A percentile compares a stretch with the other conserved stretches of the same genome.
These are phyloP conservation scores for Siderastrea radians DNA, from an alignment of 92 coral and sea anemone genomes.

Conservation along the genomic window DNA sequence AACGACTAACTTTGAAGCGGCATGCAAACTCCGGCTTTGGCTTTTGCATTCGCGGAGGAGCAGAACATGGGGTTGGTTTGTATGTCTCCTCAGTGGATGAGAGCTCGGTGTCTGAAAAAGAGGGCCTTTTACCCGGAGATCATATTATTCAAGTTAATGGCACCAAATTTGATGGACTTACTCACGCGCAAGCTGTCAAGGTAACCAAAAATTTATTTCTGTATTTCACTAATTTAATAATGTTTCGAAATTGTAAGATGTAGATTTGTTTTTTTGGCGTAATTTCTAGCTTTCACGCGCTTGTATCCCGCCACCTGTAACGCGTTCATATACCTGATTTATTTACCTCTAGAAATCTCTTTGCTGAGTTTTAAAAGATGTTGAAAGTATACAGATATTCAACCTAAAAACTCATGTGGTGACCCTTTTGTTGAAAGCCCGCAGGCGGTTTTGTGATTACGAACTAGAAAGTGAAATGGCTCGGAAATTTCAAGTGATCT, in stretches of 20 bases:
- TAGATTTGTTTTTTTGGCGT: background rate
- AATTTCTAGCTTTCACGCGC: background rate
- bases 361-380: background rate
- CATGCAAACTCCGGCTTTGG: slow-evolving; percentile 84
- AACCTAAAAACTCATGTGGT: background rate
- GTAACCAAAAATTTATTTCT: slow-evolving; percentile 49
- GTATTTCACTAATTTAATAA: background rate
- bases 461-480: background rate
- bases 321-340: background rate
- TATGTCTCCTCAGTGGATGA: slow-evolving; percentile 94
- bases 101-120: slow-evolving; percentile 82
- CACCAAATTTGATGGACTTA: slow-evolving; percentile 82
- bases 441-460: background rate
- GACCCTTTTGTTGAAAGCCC: background rate
- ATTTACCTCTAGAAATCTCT: background rate
- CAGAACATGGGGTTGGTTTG: slow-evolving; percentile 95
- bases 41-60: slow-evolving; percentile 97
- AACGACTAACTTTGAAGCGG: slow-evolving; percentile 80
- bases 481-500: background rate
- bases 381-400: background rate
- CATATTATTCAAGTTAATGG: slow-evolving; percentile 89
- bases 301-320: slow-evolving; percentile 7
- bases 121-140: slow-evolving; percentile 93
- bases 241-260: too few relatives aligned
- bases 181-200: slow-evolving; percentile 94